These are phyloP conservation scores for Ceratosolen solmsi DNA, from an alignment of 1,140 invertebrate species.

Conservation along the genomic window DNA sequence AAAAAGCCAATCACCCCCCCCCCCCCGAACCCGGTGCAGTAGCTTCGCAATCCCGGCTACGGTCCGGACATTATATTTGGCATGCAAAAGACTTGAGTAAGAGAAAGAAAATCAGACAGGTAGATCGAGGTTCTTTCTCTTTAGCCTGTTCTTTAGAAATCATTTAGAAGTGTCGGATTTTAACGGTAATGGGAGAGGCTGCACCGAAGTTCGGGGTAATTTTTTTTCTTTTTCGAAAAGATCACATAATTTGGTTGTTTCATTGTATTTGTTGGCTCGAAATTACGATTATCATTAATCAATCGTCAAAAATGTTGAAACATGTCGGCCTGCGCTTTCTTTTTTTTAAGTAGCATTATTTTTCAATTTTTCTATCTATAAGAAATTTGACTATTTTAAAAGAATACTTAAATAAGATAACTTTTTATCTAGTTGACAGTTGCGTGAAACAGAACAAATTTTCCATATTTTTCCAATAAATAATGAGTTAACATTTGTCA, in stretches of 20 bases:
- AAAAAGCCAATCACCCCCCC: conserved; percentile 7
- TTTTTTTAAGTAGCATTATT: neutral
- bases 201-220: no score
- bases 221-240: no score
- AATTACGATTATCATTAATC: neutral
- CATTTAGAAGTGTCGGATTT: neutral
- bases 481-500: neutral
- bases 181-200: neutral
- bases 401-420: no score
- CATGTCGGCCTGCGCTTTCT: neutral
- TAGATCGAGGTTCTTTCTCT: neutral
- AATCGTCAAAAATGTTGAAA: neutral
- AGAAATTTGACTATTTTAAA: no score
- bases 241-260: no score
- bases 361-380: no score
- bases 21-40: no score
- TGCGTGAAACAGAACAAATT: no score
- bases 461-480: no score
- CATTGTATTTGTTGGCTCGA: neutral
- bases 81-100: neutral
- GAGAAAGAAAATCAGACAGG: neutral
- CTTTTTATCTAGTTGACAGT: no score
- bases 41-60: neutral
- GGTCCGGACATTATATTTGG: neutral
- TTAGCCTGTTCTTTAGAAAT: no score